These are phyloP conservation scores for Epirrhoe alternata DNA, from an alignment of 2,888 invertebrate species.

Conservation along the genomic window DNA sequence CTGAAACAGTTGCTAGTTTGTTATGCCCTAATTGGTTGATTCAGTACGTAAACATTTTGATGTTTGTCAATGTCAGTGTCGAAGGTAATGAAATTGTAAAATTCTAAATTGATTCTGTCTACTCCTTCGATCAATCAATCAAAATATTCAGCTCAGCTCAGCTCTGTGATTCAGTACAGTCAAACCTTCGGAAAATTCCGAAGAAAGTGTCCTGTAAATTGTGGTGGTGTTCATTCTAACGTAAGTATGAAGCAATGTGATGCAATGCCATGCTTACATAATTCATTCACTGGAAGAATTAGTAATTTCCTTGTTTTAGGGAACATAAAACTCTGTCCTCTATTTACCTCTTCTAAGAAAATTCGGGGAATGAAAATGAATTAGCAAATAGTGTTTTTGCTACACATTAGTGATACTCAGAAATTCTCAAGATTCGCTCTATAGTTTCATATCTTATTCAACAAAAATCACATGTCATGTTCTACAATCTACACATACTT, in stretches of 20 bases:
- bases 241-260: conserved; percentile 52
- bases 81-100: too few species aligned
- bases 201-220: conserved; percentile 1
- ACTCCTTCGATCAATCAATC: too few species aligned
- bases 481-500: neutral
- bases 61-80: too few species aligned
- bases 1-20: too few species aligned
- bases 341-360: conserved; percentile 19
- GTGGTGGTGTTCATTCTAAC: conserved; percentile 2
- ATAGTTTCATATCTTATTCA: neutral
- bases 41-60: too few species aligned
- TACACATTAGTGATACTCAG: neutral
- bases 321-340: neutral
- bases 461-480: neutral
- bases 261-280: conserved; percentile 73
- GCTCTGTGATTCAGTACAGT: neutral
- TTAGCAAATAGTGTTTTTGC: neutral
- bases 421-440: neutral
- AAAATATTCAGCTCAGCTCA: too few species aligned
- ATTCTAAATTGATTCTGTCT: too few species aligned
- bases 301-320: conserved; percentile 1
- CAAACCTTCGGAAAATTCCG: neutral
- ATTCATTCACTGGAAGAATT: conserved; percentile 44
- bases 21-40: too few species aligned
- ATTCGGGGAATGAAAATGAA: conserved; percentile 17